Percentiles rank a stretch among this genome's conserved stretches.
Conservation (phyloP, 2,797 vertebrate species). For the Pseudocheirus occidentalis region DNA sequence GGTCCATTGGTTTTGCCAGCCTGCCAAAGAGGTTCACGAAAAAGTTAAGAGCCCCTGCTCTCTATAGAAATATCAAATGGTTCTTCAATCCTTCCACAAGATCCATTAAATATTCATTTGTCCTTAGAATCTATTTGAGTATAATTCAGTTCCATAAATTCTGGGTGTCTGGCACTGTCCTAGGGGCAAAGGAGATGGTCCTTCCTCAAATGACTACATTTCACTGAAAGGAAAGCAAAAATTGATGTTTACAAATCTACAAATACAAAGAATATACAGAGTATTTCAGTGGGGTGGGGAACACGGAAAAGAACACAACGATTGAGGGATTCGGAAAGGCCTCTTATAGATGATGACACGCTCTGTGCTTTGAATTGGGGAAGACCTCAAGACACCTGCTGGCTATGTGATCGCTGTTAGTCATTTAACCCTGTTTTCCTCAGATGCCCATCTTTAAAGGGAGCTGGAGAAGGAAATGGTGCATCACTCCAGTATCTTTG, state of each 20-base stretch:
- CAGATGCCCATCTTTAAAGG: neutral
- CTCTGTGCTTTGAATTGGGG: neutral
- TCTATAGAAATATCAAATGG: neutral
- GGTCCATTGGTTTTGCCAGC: neutral
- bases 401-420: neutral
- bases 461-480: neutral
- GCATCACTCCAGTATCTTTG: neutral
- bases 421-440: neutral
- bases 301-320: neutral
- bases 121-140: neutral
- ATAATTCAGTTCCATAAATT: conserved; percentile 33
- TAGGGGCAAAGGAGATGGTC: neutral
- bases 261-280: neutral
- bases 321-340: neutral
- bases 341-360: too few species aligned
- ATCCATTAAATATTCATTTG: neutral
- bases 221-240: neutral
- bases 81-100: neutral
- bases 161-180: neutral
- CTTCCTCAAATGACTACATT: neutral
- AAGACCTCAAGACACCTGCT: neutral
- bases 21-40: neutral
- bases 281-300: neutral
- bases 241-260: neutral
- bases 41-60: neutral